phyloP scores from a whole-genome alignment of 2,888 invertebrate species.

The Parnassius smintheus region DNA sequence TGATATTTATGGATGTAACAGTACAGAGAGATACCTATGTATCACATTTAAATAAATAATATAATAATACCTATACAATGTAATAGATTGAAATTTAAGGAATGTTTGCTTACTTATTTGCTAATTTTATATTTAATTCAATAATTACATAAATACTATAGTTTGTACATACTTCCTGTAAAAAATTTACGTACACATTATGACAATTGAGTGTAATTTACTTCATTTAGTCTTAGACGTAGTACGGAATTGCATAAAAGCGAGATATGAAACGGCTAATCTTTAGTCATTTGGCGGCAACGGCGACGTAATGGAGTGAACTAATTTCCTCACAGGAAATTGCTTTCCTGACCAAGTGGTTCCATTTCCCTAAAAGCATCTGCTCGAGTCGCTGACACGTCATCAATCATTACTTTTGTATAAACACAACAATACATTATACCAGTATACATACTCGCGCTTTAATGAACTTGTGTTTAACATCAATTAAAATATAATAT shows the following conservation, averaged over 20 bases:
- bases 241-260: constrained; percentile 11
- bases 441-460: not conserved
- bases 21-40: no score
- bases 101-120: no score
- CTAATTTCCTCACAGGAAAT: constrained; percentile 76
- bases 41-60: no score
- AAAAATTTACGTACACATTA: not conserved
- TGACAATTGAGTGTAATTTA: constrained; percentile 1
- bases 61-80: no score
- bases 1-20: no score
- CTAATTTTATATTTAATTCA: not conserved
- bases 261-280: constrained; percentile 20
- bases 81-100: no score
- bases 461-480: no score
- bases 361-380: constrained; percentile 63
- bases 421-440: constrained; percentile 25
- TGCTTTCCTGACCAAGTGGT: constrained; percentile 52
- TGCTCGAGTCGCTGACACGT: constrained; percentile 48
- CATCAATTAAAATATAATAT: no score
- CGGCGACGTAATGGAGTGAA: constrained; percentile 47
- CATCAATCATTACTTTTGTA: constrained; percentile 51
- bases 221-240: constrained; percentile 1
- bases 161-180: not conserved
- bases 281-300: constrained; percentile 34
- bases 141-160: not conserved